Conservation (phyloP, 2,797 vertebrate genomes). For the Sebastes hubbsi region DNA sequence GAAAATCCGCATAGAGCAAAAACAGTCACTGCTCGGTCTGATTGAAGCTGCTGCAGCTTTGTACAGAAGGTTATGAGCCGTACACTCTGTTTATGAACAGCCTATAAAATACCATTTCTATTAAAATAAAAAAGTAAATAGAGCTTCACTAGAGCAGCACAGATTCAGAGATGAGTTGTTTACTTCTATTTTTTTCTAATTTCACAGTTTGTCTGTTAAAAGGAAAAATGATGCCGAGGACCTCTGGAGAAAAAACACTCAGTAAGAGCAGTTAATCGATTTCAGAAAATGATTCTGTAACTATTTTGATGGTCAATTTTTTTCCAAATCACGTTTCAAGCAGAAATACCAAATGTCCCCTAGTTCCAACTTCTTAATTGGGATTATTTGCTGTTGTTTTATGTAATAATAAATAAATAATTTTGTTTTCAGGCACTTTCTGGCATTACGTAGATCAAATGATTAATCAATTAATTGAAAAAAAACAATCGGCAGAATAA, state of each 20-base stretch:
- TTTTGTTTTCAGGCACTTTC: neutral
- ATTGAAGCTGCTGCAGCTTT: conserved; percentile 47
- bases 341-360: neutral
- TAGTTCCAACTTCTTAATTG: neutral
- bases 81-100: neutral
- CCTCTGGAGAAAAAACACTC: conserved; percentile 29
- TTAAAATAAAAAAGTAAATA: neutral
- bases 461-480: neutral
- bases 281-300: neutral
- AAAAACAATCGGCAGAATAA: neutral
- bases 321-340: neutral
- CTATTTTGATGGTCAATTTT: neutral
- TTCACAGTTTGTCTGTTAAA: conserved; percentile 51
- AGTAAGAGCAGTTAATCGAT: conserved; percentile 35
- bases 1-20: conserved; percentile 53
- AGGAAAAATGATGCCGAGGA: conserved; percentile 56
- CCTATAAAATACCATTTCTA: neutral
- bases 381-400: neutral
- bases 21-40: conserved; percentile 55
- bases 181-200: neutral
- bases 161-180: neutral
- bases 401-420: neutral
- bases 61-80: conserved; percentile 46
- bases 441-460: neutral
- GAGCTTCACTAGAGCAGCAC: neutral